Percentiles rank a stretch among this genome's conserved stretches.
These are phyloP conservation scores for Amphiprion percula DNA, from an alignment of 2,113 vertebrate genomes.

Conservation along the genomic window DNA sequence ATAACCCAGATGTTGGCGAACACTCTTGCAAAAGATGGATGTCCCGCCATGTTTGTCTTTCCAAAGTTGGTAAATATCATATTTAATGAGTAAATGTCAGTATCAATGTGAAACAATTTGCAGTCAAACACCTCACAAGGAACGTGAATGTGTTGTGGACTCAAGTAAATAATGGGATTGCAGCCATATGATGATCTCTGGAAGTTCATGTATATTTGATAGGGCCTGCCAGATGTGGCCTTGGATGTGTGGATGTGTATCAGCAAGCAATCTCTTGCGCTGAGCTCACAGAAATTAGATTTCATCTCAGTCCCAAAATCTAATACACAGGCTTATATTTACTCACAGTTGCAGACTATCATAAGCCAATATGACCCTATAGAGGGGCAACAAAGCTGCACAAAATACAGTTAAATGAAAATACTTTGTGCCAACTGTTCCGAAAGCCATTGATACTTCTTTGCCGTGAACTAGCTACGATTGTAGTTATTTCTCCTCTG, in stretches of 20 bases:
- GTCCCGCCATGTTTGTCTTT: slow-evolving; percentile 44
- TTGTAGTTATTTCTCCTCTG: slow-evolving; percentile 5
- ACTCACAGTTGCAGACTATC: slow-evolving; percentile 78
- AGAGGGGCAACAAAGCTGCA: slow-evolving; percentile 47
- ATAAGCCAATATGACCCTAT: slow-evolving; percentile 78
- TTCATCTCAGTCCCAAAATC: slow-evolving; percentile 78
- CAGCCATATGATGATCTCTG: slow-evolving; percentile 60
- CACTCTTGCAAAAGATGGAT: slow-evolving; percentile 3
- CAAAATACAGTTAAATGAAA: slow-evolving; percentile 78
- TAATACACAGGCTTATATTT: slow-evolving; percentile 82
- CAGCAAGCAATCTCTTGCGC: slow-evolving; percentile 69
- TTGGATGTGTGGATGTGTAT: slow-evolving; percentile 72
- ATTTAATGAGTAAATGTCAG: slow-evolving; percentile 47
- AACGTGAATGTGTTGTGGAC: slow-evolving; percentile 34
- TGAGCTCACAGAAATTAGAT: slow-evolving; percentile 78
- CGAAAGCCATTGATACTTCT: slow-evolving; percentile 51
- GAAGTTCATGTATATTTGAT: slow-evolving; percentile 80
- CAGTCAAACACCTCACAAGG: slow-evolving; percentile 26
- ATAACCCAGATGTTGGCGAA: slow-evolving; percentile 28
- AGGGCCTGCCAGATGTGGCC: slow-evolving; percentile 74
- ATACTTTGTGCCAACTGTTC: slow-evolving; percentile 74
- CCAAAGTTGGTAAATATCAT: slow-evolving; percentile 60
- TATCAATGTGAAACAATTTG: slow-evolving; percentile 21
- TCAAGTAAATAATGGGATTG: slow-evolving; percentile 52
- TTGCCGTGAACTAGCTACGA: slow-evolving; percentile 18